Conservation (phyloP, 1,140 invertebrate species). For the Proctacanthus coquilletti region DNA sequence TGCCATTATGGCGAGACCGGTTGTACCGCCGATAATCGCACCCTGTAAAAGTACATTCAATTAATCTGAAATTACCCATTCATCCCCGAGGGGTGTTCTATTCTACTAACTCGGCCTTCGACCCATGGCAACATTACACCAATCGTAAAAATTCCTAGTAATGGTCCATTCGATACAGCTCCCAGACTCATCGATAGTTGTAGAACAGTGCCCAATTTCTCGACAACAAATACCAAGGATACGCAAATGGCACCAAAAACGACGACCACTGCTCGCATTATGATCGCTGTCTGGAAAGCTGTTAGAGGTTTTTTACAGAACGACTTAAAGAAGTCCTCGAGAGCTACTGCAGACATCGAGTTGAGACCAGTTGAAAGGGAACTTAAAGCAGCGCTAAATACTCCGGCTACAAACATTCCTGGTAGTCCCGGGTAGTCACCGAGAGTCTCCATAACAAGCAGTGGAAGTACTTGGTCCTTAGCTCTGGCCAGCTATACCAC, state of each 20-base stretch:
- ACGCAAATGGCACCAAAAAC: constrained; percentile 49
- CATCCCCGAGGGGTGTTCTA: constrained; percentile 7
- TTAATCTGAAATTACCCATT: constrained; percentile 4
- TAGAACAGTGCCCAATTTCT: constrained; percentile 43
- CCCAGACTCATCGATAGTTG: constrained; percentile 47
- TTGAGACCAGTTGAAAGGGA: constrained; percentile 82
- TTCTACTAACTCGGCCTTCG: constrained; percentile 42
- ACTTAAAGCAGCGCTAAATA: constrained; percentile 75
- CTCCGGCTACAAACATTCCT: constrained; percentile 68
- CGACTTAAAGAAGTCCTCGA: constrained; percentile 62
- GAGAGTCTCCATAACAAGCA: constrained; percentile 68
- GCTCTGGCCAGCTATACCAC: constrained; percentile 41
- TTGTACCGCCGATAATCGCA: constrained; percentile 57
- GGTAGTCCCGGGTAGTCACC: constrained; percentile 57
- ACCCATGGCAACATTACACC: constrained; percentile 69
- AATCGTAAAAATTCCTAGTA: constrained; percentile 63
- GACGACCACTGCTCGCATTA: constrained; percentile 54
- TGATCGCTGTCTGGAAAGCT: constrained; percentile 41
- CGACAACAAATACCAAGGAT: constrained; percentile 41
- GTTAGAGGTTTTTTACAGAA: constrained; percentile 42
- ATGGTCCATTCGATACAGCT: constrained; percentile 54
- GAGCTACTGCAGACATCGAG: constrained; percentile 77
- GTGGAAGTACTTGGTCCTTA: constrained; percentile 56
- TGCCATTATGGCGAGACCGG: constrained; percentile 54
- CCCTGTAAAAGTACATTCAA: constrained; percentile 30